These are phyloP conservation scores for Heliconius ismenius DNA, from an alignment of 2,888 invertebrate species.

Conservation along the genomic window DNA sequence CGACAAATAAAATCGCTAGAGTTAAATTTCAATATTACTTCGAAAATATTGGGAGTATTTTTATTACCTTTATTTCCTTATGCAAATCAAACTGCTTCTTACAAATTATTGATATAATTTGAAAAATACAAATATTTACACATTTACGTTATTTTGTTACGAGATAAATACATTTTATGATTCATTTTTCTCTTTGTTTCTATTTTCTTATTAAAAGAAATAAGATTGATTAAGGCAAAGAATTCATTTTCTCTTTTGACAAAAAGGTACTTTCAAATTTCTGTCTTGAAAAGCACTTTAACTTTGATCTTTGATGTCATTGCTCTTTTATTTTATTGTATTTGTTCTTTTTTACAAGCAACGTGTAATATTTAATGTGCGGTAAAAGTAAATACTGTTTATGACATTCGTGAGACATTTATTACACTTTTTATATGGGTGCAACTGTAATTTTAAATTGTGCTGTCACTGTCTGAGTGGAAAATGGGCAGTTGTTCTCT, in stretches of 20 bases:
- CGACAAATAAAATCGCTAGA: not conserved
- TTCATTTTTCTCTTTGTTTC: not conserved
- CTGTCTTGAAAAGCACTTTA: not conserved
- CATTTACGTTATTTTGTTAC: not conserved
- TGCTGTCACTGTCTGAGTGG: not conserved
- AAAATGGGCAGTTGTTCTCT: not conserved
- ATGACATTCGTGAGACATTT: not conserved
- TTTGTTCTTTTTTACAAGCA: not conserved
- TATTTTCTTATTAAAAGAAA: constrained; percentile 2
- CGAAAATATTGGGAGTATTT: not conserved
- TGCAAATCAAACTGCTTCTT: not conserved
- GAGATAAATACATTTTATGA: not conserved
- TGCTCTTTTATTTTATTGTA: constrained; percentile 10
- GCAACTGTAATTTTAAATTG: not conserved
- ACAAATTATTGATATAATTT: not conserved
- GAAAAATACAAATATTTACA: not conserved
- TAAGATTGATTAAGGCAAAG: constrained; percentile 2
- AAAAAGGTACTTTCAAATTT: not conserved
- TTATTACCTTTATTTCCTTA: not conserved
- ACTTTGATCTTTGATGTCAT: constrained; percentile 10
- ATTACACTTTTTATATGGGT: not conserved
- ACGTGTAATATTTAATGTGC: not conserved
- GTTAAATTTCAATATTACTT: not conserved
- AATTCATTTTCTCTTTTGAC: constrained; percentile 7
- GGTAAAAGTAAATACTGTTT: not conserved